phyloP scores from a whole-genome alignment of 2,888 invertebrate genomes.

The Branchellion lobata region DNA sequence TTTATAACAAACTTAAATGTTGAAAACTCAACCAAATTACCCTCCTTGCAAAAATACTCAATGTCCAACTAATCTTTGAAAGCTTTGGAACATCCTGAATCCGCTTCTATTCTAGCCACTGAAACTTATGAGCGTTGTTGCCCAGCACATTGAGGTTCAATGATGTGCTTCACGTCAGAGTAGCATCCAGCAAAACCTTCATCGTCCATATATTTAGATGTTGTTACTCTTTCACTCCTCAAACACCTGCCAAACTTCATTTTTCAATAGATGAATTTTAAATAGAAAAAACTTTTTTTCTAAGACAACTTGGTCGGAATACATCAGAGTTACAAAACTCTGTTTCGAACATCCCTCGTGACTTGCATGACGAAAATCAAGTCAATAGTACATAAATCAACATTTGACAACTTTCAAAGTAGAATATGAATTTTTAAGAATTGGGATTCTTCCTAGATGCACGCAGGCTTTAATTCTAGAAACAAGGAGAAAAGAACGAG shows the following conservation, averaged over 20 bases:
- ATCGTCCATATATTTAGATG: neutral
- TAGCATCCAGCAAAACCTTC: conserved; percentile 29
- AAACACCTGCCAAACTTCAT: neutral
- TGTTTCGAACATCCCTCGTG: too few relatives aligned
- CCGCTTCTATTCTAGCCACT: conserved; percentile 19
- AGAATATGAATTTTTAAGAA: too few relatives aligned
- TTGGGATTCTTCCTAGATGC: too few relatives aligned
- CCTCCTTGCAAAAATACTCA: conserved; percentile 5
- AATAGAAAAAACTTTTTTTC: too few relatives aligned
- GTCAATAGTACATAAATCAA: too few relatives aligned
- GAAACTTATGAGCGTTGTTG: conserved; percentile 2
- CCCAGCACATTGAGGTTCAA: conserved; percentile 35
- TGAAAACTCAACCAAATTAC: neutral
- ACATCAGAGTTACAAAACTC: too few relatives aligned
- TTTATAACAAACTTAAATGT: neutral
- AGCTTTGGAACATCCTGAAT: conserved; percentile 8
- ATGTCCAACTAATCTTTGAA: conserved; percentile 15
- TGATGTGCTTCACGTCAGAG: conserved; percentile 16
- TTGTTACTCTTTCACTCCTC: neutral
- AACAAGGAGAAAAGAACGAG: too few relatives aligned
- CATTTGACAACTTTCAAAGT: too few relatives aligned
- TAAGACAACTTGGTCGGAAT: too few relatives aligned
- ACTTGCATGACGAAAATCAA: too few relatives aligned
- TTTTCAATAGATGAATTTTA: too few relatives aligned
- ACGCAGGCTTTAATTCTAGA: too few relatives aligned